These are phyloP conservation scores for Panthera tigris DNA, from an alignment of 2,113 vertebrate species.

Conservation along the genomic window DNA sequence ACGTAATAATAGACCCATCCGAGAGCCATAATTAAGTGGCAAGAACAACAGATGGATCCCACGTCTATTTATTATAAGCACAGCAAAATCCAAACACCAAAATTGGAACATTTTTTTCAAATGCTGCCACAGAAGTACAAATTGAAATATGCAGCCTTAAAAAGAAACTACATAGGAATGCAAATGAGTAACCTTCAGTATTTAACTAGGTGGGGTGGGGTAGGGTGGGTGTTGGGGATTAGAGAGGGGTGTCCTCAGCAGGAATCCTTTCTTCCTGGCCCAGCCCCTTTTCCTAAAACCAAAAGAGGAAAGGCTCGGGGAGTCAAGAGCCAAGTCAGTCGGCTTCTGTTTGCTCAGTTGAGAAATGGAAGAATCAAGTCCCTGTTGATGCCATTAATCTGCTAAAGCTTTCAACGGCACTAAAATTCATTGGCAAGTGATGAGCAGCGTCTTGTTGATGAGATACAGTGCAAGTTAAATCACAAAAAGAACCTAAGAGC, in stretches of 20 bases:
- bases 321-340: not conserved
- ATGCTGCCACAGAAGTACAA: not conserved
- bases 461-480: slow-evolving; percentile 49
- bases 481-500: slow-evolving; percentile 31
- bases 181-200: not conserved
- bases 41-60: not conserved
- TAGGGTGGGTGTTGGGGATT: not conserved
- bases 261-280: not conserved
- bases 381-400: slow-evolving; percentile 62
- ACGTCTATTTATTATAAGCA: not conserved
- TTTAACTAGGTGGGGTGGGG: not conserved
- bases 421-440: slow-evolving; percentile 50
- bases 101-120: not conserved
- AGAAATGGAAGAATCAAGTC: slow-evolving; percentile 58
- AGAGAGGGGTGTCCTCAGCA: not conserved
- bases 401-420: slow-evolving; percentile 60
- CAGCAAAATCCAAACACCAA: not conserved
- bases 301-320: not conserved
- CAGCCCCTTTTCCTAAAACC: not conserved
- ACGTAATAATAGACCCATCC: not conserved
- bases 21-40: not conserved
- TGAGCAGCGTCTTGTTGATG: not conserved
- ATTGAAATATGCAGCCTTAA: not conserved
- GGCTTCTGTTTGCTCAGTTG: slow-evolving; percentile 45
- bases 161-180: not conserved